Evolutionary conservation across 2,113 vertebrate species (phyloP), one percentile per base, ranked within the genome.

Genomic region (Vanacampus margaritifer): DNA sequence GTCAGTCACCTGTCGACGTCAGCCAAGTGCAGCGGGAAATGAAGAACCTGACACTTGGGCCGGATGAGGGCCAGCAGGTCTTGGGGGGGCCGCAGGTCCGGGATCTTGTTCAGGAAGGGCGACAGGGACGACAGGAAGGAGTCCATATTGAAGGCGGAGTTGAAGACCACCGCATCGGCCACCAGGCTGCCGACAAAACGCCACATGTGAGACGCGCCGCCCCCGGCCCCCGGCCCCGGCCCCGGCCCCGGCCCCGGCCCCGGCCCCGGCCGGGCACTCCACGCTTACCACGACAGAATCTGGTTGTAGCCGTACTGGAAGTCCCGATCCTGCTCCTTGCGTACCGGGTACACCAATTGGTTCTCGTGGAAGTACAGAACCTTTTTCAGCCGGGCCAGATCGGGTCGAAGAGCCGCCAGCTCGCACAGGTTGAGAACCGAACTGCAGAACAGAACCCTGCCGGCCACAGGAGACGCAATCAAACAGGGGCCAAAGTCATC

Each of bases 271-370:
- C 48, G 48, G 5, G 5, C 1, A 24, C 6, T 21, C n/a, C 13
- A 35, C 6, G 1, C 17, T 86, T 84, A 93, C 92, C 92, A 91
- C 73, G 91, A 92, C 9, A 92, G 87, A 58, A 91, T 74, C 89
- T 99, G 96, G 92, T 98, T 98, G 90, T 99, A 99, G 72, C 97
- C 96, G 7, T 98, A 98, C 67, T 99, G 97, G 87, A 98, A 98
- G 91, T 97, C 96, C 61, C 95, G 91, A 62, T 98, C 93, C 84
- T 95, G 94, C 88, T 83, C 91, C 84, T 94, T 96, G 85, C 94
- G 94, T 79, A 97, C 94, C 46, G 97, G 96, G 89, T 98, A 98
- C 1, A 89, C 88, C 90, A 98, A 89, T 82, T 98, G 97, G 90
- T 98, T 98, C 89, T 98, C 97, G 12, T 99, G 97, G 90, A 98